phyloP scores from a whole-genome alignment of 2,797 vertebrate genomes.

The Hoplostethus mediterraneus region DNA sequence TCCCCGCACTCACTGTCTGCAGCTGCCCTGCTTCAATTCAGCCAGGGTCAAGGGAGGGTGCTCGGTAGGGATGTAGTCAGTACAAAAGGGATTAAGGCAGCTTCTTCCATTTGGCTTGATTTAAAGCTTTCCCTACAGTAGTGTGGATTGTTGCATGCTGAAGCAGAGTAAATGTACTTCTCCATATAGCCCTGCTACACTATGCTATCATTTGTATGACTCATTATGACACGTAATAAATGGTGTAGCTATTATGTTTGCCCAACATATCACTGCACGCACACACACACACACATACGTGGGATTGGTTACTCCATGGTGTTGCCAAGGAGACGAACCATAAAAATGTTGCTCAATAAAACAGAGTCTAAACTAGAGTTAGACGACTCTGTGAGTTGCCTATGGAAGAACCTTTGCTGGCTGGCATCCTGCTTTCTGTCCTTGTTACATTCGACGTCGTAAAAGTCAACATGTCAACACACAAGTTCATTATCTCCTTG shows the following conservation, averaged over 20 bases:
- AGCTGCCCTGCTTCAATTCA: conserved; percentile 55
- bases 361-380: conserved; percentile 16
- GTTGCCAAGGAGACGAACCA: conserved; percentile 60
- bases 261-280: conserved; percentile 27
- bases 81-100: conserved; percentile 30
- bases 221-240: conserved; percentile 35
- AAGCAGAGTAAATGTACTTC: conserved; percentile 13
- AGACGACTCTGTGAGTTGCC: conserved; percentile 52
- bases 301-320: conserved; percentile 35
- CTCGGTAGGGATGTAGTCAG: conserved; percentile 50
- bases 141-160: conserved; percentile 50
- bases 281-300: conserved; percentile 24
- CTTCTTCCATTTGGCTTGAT: conserved; percentile 66
- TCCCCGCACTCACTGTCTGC: conserved; percentile 62
- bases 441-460: conserved; percentile 46
- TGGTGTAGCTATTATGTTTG: conserved; percentile 47
- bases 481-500: conserved; percentile 57
- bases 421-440: conserved; percentile 69
- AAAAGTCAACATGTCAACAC: conserved; percentile 60
- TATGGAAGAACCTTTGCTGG: conserved; percentile 58
- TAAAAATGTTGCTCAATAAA: conserved; percentile 30
- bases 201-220: conserved; percentile 34
- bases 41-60: conserved; percentile 30
- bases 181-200: conserved; percentile 32
- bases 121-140: conserved; percentile 16